Percentiles rank a stretch among this genome's conserved stretches.
phyloP scores from a whole-genome alignment of 2,888 invertebrate species.

The Cheilosia vernalis region DNA sequence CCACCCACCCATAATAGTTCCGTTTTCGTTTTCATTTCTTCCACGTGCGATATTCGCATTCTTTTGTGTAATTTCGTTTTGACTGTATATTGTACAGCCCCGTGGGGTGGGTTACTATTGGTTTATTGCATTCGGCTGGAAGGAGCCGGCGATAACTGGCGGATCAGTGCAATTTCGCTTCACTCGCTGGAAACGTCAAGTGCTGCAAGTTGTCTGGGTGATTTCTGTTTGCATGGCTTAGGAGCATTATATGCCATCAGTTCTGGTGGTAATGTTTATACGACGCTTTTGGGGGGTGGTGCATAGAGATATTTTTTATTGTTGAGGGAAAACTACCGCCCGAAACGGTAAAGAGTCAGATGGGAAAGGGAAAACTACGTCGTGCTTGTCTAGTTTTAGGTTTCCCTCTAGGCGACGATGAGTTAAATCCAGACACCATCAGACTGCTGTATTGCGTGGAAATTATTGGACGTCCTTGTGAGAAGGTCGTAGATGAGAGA shows the following conservation, averaged over 20 bases:
- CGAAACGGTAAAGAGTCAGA: constrained; percentile 10
- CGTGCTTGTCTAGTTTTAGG: constrained; percentile 11
- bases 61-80: constrained; percentile 17
- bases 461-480: constrained; percentile 52
- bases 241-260: constrained; percentile 46
- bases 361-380: neutral
- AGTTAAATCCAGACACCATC: constrained; percentile 44
- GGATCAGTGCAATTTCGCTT: constrained; percentile 65
- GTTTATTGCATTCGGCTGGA: constrained; percentile 60
- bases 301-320: constrained; percentile 48
- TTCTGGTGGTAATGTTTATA: constrained; percentile 52
- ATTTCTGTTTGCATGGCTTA: constrained; percentile 45
- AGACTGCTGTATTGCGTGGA: neutral
- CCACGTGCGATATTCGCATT: constrained; percentile 54
- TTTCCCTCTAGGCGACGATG: constrained; percentile 53
- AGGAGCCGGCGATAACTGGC: constrained; percentile 39
- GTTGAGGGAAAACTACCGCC: constrained; percentile 37
- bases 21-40: constrained; percentile 75
- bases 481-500: constrained; percentile 47
- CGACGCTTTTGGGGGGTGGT: constrained; percentile 18
- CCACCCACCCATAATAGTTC: constrained; percentile 64
- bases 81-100: too few relatives aligned
- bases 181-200: constrained; percentile 47
- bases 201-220: constrained; percentile 29
- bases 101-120: neutral